Evolutionary conservation across 1,140 invertebrate genomes (phyloP).

Genomic region (Drosophila eugracilis): DNA sequence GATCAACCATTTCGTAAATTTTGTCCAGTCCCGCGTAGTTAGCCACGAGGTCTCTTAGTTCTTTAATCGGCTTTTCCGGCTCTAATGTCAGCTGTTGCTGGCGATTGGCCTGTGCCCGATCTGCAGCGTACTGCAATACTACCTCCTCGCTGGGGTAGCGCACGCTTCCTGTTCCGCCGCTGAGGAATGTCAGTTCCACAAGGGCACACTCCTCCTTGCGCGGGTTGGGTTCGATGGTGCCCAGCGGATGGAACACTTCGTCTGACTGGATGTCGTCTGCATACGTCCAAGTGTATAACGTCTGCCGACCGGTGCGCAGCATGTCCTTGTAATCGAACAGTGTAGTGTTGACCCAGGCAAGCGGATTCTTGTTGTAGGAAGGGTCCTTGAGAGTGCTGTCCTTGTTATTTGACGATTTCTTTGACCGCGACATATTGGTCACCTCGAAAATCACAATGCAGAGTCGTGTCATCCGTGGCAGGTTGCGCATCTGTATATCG

Average conservation of each 20-base stretch:
- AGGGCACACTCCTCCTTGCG: conserved; percentile 91
- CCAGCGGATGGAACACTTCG: conserved; percentile 94
- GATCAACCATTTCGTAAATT: conserved; percentile 95
- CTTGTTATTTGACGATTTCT: conserved; percentile 78
- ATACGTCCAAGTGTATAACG: conserved; percentile 96
- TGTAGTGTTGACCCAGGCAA: conserved; percentile 97
- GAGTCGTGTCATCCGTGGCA: conserved; percentile 94
- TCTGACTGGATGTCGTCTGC: conserved; percentile 94
- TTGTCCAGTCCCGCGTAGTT: conserved; percentile 88
- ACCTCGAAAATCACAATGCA: conserved; percentile 96
- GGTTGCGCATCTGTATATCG: conserved; percentile 92
- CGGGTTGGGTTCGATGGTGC: conserved; percentile 94
- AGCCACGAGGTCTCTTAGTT: conserved; percentile 33
- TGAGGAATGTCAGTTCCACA: conserved; percentile 93
- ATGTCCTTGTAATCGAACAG: conserved; percentile 97
- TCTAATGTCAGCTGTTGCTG: conserved; percentile 16
- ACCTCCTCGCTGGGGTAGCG: conserved; percentile 90
- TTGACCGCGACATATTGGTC: conserved; percentile 85
- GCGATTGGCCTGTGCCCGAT: conserved; percentile 36
- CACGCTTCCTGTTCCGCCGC: conserved; percentile 89
- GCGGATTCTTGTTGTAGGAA: conserved; percentile 85
- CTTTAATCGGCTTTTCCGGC: conserved; percentile 27
- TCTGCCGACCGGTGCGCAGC: conserved; percentile 92
- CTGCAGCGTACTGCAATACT: conserved; percentile 88
- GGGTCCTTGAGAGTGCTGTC: conserved; percentile 66